Evolutionary conservation across 2,797 vertebrate genomes (phyloP), one percentile per base, ranked within the genome.

Genomic region (Crenichthys baileyi): DNA sequence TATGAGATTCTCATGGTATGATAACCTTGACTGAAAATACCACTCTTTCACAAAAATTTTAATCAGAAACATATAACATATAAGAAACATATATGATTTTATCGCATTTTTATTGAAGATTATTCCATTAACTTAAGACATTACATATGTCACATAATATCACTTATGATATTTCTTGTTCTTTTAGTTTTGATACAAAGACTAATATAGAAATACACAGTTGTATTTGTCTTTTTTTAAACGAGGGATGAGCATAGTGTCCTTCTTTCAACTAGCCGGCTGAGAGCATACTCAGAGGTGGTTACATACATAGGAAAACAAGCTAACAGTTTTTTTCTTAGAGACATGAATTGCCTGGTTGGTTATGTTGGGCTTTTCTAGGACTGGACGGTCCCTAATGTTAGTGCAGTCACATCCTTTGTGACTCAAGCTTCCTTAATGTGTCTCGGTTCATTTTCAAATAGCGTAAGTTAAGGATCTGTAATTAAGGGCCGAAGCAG

Each of bases 381-480:
- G 60, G 75, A 26, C 74, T 44, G 36, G 48, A 29, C 36, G 15
- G 7, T 79, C 55, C 76, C 83, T 75, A 44, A 29, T 55, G 20
- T 70, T 68, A 3, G 46, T 41, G 20, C 36, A 29, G 55, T 77
- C 67, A 84, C 84, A 91, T 95, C 92, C 92, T 92, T 55, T 82
- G 41, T 91, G 85, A 90, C 85, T 89, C 81, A 82, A 22, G 76
- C 12, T 15, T 26, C 31, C 41, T 81, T 74, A 39, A 78, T 78
- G 53, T 77, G 63, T 58, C 75, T 80, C 53, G 4, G 56, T 7
- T 75, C 44, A 67, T 77, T 74, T 81, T 86, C 83, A 63, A 83
- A 75, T 44, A 50, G 53, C 20, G 15, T 36, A 36, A 36, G 44
- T 50, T 76, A 56, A 70, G 41, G 13, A 65, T 15, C 41, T 26